Base-by-base conservation (phyloP, 1,140 invertebrate species). In the Apis cerana region DNA sequence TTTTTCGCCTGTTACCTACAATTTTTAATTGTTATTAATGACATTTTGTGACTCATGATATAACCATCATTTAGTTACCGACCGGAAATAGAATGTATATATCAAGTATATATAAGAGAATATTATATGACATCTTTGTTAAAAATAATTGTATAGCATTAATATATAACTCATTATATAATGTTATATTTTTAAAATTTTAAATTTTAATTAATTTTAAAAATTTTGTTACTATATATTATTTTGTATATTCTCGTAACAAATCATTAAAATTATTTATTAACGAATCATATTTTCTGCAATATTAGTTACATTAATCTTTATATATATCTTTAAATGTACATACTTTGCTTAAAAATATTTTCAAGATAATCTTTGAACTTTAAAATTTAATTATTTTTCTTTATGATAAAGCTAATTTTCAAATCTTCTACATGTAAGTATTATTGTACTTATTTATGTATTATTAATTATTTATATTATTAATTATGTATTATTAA, bases 1-100 rank as follows among this genome's bases (percentile, higher is more conserved):
- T 23, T 12, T 74, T 8, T 21, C 27, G 48, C 21, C 13, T n/a
- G 19, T 64, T 74, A 62, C 15, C 58, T 54, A 52, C 12, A 43
- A 54, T 48, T 43, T 43, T 15, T 74, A 56, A 59, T 59, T 27
- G 43, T 21, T n/a, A 43, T 56, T 82, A 27, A 1, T 62, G 70
- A 54, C 21, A 64, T 56, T 54, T 69, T n/a, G 58, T 82, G 75
- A 82, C 7, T 78, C 59, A 82, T 27, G n/a, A 54, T 67, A 67
- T 58, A 67, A 70, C 17, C 67, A 23, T 68, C 59, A 79, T 64
- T 65, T 50, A 70, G 50, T 82, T 70, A 70, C 50, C 21, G 50
- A 54, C 50, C 75, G 75, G 68, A 83, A 71, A 52, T 10, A 17
- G n/a, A 19, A 19, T 43, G 50, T 61, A n/a, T 43, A 17, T 27